These are phyloP conservation scores for Nyctibius grandis DNA, from an alignment of 2,797 vertebrate genomes.

Conservation along the genomic window DNA sequence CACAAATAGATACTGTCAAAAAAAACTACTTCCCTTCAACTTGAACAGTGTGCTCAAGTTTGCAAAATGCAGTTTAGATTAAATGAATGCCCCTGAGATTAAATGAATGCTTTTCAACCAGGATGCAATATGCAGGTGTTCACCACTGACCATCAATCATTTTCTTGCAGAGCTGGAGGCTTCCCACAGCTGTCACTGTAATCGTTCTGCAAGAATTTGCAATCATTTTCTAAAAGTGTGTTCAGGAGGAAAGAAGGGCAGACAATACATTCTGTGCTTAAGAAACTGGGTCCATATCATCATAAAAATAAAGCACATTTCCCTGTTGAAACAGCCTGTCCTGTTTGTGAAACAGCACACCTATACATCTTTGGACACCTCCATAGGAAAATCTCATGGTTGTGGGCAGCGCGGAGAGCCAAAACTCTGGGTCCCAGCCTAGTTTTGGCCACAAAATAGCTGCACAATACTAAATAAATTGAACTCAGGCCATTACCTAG, in stretches of 20 bases:
- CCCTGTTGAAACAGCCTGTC: background rate
- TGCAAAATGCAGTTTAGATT: conserved; percentile 20
- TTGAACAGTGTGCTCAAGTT: background rate
- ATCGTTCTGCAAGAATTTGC: background rate
- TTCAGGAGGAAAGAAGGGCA: background rate
- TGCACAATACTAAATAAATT: background rate
- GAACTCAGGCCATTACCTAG: background rate
- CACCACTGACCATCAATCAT: conserved; percentile 10
- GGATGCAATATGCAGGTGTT: background rate
- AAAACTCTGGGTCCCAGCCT: background rate
- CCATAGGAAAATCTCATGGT: background rate
- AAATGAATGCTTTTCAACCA: background rate
- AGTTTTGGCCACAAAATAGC: background rate
- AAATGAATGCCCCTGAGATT: conserved; percentile 23
- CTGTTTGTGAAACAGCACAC: background rate
- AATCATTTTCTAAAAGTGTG: background rate
- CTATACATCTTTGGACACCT: background rate
- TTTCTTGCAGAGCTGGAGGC: conserved; percentile 9
- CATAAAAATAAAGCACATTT: background rate
- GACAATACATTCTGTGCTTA: background rate
- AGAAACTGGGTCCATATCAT: background rate
- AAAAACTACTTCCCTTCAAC: background rate
- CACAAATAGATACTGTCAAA: conserved; percentile 7
- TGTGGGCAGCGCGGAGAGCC: fast-evolving
- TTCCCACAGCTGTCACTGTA: background rate